Evolutionary conservation across 2,113 vertebrate genomes (phyloP).

Genomic region (Corapipo altera): DNA sequence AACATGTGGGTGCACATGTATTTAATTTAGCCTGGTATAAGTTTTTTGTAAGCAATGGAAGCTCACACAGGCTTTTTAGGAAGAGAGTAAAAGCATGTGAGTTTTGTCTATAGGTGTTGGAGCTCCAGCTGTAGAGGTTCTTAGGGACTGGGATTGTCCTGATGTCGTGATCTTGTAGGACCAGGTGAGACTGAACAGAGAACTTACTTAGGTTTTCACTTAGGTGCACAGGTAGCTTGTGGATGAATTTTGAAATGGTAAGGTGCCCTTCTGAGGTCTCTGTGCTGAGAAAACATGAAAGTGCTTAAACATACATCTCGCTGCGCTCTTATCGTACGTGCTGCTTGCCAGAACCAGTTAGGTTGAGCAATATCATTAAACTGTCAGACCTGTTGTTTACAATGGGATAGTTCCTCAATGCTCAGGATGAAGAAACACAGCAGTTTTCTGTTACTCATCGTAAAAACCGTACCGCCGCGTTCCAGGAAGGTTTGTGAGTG

Average conservation of each 20-base stretch:
- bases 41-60: constrained; percentile 32
- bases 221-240: background rate
- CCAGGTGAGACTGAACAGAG: background rate
- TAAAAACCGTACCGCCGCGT: background rate
- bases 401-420: background rate
- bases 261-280: background rate
- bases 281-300: background rate
- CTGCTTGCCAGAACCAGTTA: background rate
- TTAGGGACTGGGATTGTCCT: background rate
- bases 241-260: background rate
- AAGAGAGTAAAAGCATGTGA: background rate
- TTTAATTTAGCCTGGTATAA: constrained; percentile 46
- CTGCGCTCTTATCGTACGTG: background rate
- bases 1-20: constrained; percentile 41
- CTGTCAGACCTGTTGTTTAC: background rate
- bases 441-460: background rate
- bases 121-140: background rate
- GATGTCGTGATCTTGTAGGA: background rate
- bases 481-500: constrained; percentile 23
- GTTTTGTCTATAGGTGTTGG: background rate
- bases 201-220: background rate
- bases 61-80: background rate
- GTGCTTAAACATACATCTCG: background rate
- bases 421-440: constrained; percentile 17
- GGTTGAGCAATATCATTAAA: constrained; percentile 7